Base-by-base conservation (phyloP, 2,797 vertebrate species). In the Naso thynnoides region DNA sequence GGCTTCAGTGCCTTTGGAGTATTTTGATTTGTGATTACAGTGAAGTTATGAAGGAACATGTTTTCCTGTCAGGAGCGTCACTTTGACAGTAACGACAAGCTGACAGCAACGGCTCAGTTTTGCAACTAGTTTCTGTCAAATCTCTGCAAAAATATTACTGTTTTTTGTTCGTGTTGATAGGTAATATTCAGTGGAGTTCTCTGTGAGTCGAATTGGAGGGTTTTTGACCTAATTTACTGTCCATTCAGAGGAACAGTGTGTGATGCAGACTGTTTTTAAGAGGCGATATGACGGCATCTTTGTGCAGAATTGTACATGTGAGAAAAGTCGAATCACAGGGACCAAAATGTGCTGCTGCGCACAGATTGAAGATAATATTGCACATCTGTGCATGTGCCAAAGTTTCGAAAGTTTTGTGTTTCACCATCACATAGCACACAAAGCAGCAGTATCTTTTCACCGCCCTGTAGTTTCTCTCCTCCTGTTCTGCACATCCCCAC, bases 1-100 rank as follows among this genome's bases (percentile, higher is more conserved):
- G 18, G 24, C 52, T 16, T 9, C 21, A 0, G 1, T 47, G 70
- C 14, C 39, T 81, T 57, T 47, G 38, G 47, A 36, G n/a, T 36
- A 56, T 64, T 81, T 76, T 64, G 54, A 75, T 74, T 84, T 70
- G 68, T 80, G 70, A 82, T 88, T 79, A 82, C 70, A 39, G 57
- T 62, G 62, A 76, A 79, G 73, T 81, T 84, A 27, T 57, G 73
- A 75, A 71, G 63, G 68, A 80, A 74, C 63, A 62, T 73, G 87
- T 74, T 85, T 73, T 56, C 66, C 57, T 85, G 78, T 83, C 87
- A 80, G 75, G 27, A 31, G 54, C 56, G 36, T 75, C 69, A 63
- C 63, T 61, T 64, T 68, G 9, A 38, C 76, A 54, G 71, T 47
- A 63, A 80, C 50, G 62, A 80, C 73, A 70, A 50, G 49, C 71